phyloP scores from a whole-genome alignment of 2,113 vertebrate genomes.

The crab-eating macaque (Macaca fascicularis) region DNA sequence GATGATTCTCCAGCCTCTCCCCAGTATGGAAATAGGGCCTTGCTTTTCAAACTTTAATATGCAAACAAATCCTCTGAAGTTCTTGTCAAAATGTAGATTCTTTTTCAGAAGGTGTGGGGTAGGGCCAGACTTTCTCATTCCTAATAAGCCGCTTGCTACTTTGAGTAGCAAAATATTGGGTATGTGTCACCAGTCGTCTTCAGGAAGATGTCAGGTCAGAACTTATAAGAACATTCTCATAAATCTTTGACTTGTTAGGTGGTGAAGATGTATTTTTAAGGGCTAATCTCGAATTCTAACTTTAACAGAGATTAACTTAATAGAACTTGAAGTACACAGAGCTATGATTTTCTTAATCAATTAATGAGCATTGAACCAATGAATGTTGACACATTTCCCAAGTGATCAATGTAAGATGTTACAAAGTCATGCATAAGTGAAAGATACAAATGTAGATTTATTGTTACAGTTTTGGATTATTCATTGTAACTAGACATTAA shows the following conservation, averaged over 20 bases:
- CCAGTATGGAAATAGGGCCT: neutral
- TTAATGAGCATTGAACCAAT: neutral
- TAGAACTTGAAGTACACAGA: neutral
- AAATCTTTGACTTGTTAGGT: slow-evolving; percentile 24
- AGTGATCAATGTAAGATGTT: neutral
- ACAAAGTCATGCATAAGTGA: neutral
- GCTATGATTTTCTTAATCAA: neutral
- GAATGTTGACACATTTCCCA: neutral
- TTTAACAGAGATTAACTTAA: slow-evolving; percentile 36
- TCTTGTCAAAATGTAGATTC: slow-evolving; percentile 37
- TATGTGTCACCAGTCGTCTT: neutral
- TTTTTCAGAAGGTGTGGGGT: neutral
- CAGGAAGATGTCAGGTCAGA: slow-evolving; percentile 7
- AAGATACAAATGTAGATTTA: neutral
- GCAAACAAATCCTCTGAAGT: neutral
- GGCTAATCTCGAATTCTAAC: slow-evolving; percentile 13
- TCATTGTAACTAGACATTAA: neutral
- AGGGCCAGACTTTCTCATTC: neutral
- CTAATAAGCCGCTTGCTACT: neutral
- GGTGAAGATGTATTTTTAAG: slow-evolving; percentile 41
- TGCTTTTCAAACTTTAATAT: neutral
- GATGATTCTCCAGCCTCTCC: neutral
- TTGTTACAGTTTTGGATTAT: neutral
- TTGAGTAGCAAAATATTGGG: neutral
- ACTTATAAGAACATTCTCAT: neutral